Evolutionary conservation across 1,140 invertebrate species (phyloP), one percentile per base, ranked within the genome.

Genomic region (Saccostrea echinata): DNA sequence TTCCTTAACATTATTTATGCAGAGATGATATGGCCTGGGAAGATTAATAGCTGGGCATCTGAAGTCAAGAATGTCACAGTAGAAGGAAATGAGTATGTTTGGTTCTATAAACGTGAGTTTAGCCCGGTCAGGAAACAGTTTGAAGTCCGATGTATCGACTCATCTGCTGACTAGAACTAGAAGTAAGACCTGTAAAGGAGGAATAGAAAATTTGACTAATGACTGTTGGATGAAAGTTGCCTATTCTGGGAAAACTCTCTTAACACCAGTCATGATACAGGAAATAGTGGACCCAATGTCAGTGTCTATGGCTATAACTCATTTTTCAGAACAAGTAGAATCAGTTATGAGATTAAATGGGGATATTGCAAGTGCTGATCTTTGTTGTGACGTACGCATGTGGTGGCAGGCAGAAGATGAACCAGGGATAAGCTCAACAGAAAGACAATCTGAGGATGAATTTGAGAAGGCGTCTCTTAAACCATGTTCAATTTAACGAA

Each of bases 321-420:
- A 90, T 83, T 88, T 88, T 82, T 35, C 24, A 51, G 84, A 88
- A 81, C 13, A 57, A 80, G 86, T 87, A 55, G 84, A 85, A 86
- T 82, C 88, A 30, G 35, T 53, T 13, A 86, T 88, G 89, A 21
- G 27, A 43, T 21, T 11, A 33, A 88, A 86, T 64, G 89, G 87
- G 43, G 85, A 88, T 87, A 24, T 27, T 11, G 24, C 83, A n/a
- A 76, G 35, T 53, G 87, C 89, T 2, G 55, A 55, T 51, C 55
- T 90, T 30, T 88, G 85, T 43, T 16, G 57, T 61, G 87, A 90
- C 81, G 80, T 90, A 9, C 55, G 85, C 80, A 12, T n/a, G n/a
- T 88, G 89, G 85, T 88, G 87, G 87, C 24, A 88, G n/a, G 55
- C 87, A n/a, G 87, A 90, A 18, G 89, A 88, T 64, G 33, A 52